Conservation (phyloP, 2,888 invertebrate genomes). For the Acanthosepion pharaonis region DNA sequence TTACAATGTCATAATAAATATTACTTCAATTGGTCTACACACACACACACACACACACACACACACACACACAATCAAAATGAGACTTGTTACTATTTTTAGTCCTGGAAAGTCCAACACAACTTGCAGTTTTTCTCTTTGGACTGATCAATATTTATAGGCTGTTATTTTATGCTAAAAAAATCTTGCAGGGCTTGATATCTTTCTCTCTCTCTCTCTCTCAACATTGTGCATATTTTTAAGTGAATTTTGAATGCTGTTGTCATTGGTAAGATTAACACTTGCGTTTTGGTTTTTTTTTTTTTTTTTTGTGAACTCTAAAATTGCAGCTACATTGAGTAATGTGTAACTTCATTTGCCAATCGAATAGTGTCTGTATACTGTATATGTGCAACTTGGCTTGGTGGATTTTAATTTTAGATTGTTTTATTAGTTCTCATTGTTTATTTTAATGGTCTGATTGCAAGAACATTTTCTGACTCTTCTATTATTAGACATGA, state of each 20-base stretch:
- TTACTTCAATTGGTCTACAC: too few species aligned
- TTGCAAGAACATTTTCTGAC: neutral
- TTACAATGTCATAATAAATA: too few species aligned
- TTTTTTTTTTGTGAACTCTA: neutral
- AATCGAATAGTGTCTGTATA: neutral
- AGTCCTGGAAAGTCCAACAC: neutral
- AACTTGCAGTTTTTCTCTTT: neutral
- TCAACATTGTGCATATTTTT: neutral
- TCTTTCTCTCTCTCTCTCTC: too few species aligned
- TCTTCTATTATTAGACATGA: neutral
- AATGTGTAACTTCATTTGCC: neutral
- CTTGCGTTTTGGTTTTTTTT: neutral
- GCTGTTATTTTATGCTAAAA: neutral
- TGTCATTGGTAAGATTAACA: neutral
- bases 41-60: neutral
- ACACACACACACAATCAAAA: neutral
- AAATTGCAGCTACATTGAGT: neutral
- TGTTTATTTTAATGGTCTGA: neutral
- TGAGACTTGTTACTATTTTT: neutral
- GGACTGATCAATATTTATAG: neutral
- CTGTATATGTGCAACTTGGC: neutral
- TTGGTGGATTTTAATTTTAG: too few species aligned
- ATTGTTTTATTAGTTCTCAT: too few species aligned
- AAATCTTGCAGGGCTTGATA: neutral
- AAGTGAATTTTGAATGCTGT: neutral